These are phyloP conservation scores for Nemapogon koenigi DNA, from an alignment of 2,888 invertebrate genomes.

Conservation along the genomic window DNA sequence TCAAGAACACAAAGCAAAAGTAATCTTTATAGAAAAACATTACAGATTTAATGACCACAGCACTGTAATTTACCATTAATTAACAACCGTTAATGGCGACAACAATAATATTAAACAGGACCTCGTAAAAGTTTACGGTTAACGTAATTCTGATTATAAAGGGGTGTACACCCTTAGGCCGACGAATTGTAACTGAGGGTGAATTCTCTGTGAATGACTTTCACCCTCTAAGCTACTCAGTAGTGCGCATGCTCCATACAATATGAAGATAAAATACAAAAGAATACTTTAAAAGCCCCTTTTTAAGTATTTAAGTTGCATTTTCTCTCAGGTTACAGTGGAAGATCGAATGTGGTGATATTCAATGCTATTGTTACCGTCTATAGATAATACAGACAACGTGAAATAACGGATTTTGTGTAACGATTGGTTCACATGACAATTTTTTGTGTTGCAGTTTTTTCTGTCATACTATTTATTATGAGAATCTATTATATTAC, in stretches of 20 bases:
- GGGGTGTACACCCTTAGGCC: constrained; percentile 1
- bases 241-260: constrained; percentile 9
- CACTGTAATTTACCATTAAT: not conserved
- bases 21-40: too few relatives aligned
- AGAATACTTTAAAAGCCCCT: constrained; percentile 2
- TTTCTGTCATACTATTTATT: too few relatives aligned
- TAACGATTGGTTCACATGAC: too few relatives aligned
- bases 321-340: too few relatives aligned
- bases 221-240: not conserved
- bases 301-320: not conserved
- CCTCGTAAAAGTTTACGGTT: constrained; percentile 11
- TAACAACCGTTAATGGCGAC: not conserved
- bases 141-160: too few relatives aligned
- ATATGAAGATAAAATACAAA: constrained; percentile 4
- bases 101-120: constrained; percentile 18
- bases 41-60: constrained; percentile 1
- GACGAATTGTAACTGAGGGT: constrained; percentile 8
- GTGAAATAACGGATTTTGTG: too few relatives aligned
- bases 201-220: constrained; percentile 5
- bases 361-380: too few relatives aligned
- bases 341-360: too few relatives aligned
- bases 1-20: too few relatives aligned
- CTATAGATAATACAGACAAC: too few relatives aligned
- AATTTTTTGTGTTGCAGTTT: too few relatives aligned
- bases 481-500: too few relatives aligned